Conservation (phyloP, 1,140 invertebrate species). For the Polypedilum vanderplanki region DNA sequence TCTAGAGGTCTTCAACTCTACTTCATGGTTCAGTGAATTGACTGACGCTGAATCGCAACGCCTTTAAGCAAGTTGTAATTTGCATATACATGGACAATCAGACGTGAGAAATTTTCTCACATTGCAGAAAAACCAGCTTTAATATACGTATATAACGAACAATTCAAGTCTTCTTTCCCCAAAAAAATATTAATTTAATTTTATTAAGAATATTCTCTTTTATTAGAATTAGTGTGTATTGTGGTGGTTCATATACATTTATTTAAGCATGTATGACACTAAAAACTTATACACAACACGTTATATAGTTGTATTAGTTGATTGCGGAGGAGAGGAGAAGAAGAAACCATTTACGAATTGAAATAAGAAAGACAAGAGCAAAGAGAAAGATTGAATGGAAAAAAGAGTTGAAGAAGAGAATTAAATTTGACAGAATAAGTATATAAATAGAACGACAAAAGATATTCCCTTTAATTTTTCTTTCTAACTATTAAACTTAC, state of each 20-base stretch:
- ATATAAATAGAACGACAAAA: slow-evolving; percentile 2
- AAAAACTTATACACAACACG: neutral
- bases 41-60: neutral
- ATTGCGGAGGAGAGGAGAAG: neutral
- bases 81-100: slow-evolving; percentile 11
- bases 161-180: neutral
- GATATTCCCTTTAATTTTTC: neutral
- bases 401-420: neutral
- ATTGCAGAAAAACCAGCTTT: neutral
- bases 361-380: neutral
- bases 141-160: neutral
- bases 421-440: neutral
- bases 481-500: slow-evolving; percentile 5
- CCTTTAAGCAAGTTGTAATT: neutral
- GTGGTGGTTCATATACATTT: neutral
- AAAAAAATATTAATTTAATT: slow-evolving; percentile 7
- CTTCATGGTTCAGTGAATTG: slow-evolving; percentile 23
- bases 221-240: neutral
- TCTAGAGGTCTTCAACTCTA: neutral
- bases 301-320: neutral
- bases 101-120: neutral
- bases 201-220: slow-evolving; percentile 6
- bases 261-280: neutral
- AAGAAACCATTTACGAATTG: neutral
- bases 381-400: neutral